Conservation (phyloP, 2,888 invertebrate genomes). For the Microctonus brassicae region DNA sequence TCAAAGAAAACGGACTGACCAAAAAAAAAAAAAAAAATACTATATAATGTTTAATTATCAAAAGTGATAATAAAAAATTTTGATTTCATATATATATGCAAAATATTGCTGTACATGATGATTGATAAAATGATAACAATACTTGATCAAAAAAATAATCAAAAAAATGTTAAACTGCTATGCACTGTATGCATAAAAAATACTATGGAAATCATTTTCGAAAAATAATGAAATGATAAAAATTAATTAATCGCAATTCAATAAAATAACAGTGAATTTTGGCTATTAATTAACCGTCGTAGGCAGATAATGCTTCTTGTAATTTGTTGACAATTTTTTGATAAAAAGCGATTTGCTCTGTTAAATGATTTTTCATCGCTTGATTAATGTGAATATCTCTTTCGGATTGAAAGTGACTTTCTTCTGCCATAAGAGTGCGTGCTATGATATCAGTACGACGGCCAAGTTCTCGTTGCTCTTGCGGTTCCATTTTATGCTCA, state of each 20-base stretch:
- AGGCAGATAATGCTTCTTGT: conserved; percentile 74
- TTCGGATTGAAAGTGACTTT: conserved; percentile 92
- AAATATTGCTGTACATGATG: background rate
- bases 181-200: background rate
- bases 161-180: background rate
- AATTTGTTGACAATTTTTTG: conserved; percentile 84
- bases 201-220: background rate
- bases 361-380: conserved; percentile 88
- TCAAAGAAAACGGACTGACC: no score
- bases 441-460: conserved; percentile 92
- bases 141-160: background rate
- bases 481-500: conserved; percentile 87
- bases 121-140: background rate
- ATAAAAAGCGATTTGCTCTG: conserved; percentile 93
- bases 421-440: conserved; percentile 93
- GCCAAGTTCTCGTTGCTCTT: conserved; percentile 84
- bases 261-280: background rate
- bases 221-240: background rate
- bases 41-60: background rate
- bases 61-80: background rate
- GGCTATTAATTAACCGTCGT: conserved; percentile 55
- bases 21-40: no score
- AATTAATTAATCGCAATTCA: background rate
- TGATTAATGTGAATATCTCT: conserved; percentile 87
- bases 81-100: background rate